Evolutionary conservation across 1,140 invertebrate species (phyloP).

Genomic region (Euura saliciscinereae): DNA sequence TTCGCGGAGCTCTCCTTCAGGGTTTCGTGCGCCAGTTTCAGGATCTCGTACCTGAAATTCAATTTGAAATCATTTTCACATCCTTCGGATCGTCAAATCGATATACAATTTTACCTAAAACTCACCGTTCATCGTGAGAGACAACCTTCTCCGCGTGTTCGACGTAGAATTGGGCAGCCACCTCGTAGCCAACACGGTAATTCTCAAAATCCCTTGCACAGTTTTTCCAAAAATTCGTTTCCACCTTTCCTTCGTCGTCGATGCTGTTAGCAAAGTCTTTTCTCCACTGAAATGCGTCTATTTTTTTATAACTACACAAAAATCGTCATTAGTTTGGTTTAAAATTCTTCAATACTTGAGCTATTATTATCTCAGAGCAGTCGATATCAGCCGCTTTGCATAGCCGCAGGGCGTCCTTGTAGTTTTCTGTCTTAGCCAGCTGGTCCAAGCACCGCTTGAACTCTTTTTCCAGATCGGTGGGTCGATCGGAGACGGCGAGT

Average conservation of each 20-base stretch:
- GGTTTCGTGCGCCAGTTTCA: slow-evolving; percentile 45
- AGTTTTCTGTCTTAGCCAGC: slow-evolving; percentile 59
- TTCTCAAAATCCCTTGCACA: slow-evolving; percentile 65
- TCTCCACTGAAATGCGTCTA: slow-evolving; percentile 34
- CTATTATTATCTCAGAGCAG: slow-evolving; percentile 16
- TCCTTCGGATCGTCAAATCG: background rate
- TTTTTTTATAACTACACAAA: slow-evolving; percentile 19
- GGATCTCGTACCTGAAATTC: slow-evolving; percentile 43
- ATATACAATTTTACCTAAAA: background rate
- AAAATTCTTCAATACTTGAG: slow-evolving; percentile 53
- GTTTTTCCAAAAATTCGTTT: slow-evolving; percentile 61
- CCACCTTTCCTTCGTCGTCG: slow-evolving; percentile 45
- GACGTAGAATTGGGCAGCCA: slow-evolving; percentile 63
- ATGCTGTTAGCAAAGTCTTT: slow-evolving; percentile 43
- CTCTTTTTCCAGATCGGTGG: slow-evolving; percentile 40
- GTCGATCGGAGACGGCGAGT: slow-evolving; percentile 42
- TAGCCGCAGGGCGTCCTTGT: slow-evolving; percentile 63
- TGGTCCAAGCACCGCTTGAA: slow-evolving; percentile 60
- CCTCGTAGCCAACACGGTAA: slow-evolving; percentile 58
- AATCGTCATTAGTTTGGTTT: slow-evolving; percentile 32
- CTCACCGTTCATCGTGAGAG: slow-evolving; percentile 46
- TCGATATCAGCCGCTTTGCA: slow-evolving; percentile 58
- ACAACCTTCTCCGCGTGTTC: slow-evolving; percentile 57
- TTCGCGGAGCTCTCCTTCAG: slow-evolving; percentile 42
- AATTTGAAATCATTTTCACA: too few species aligned